Conservation (phyloP, 2,113 vertebrate genomes). For the Fulica atra region DNA sequence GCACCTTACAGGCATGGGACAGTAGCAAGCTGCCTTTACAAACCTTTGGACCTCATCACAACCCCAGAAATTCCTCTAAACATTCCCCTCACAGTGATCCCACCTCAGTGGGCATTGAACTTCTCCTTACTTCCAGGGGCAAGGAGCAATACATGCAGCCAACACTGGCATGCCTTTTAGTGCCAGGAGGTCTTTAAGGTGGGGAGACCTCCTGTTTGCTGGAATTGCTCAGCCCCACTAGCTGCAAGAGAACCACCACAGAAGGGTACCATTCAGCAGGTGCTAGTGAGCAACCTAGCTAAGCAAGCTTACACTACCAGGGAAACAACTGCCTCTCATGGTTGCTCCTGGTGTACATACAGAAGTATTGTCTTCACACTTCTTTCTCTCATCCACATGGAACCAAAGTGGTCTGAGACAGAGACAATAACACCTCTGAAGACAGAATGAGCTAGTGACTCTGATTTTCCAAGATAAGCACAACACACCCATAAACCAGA, state of each 20-base stretch:
- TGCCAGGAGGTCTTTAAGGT: neutral
- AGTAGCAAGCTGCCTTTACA: neutral
- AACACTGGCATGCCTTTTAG: fast-evolving
- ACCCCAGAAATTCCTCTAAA: neutral
- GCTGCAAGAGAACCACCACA: neutral
- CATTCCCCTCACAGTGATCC: neutral
- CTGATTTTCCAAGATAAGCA: neutral
- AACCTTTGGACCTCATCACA: neutral
- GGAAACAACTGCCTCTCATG: neutral
- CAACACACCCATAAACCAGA: slow-evolving; percentile 48
- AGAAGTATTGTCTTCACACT: neutral
- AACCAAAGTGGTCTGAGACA: neutral
- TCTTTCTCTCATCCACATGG: neutral
- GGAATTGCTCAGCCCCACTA: neutral
- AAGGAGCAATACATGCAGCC: neutral
- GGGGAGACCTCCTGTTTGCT: neutral
- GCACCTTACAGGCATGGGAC: fast-evolving
- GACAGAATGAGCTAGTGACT: neutral
- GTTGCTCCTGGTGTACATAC: neutral
- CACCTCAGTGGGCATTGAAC: neutral
- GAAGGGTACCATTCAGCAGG: neutral
- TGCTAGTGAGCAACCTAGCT: neutral
- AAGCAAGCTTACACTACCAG: neutral
- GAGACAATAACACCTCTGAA: neutral
- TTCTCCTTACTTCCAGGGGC: neutral